Evolutionary conservation across 2,113 vertebrate species (phyloP), one percentile per base, ranked within the genome.

Genomic region (Paratilapia polleni): DNA sequence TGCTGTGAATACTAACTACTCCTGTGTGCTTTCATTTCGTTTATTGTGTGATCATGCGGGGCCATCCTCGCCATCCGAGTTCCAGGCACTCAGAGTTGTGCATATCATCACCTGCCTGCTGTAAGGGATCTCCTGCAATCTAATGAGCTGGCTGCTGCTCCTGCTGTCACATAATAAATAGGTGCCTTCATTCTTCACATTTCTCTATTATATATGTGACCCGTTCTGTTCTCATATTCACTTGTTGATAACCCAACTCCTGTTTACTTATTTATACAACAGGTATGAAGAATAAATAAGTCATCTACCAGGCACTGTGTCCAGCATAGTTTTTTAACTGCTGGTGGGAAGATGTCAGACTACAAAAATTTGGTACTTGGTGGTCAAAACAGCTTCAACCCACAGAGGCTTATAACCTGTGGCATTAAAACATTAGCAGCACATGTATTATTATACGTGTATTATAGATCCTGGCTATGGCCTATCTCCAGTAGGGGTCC

Each of bases 1-100:
- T 81, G 89, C 82, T 11, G 57, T 85, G 94, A 94, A 95, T 95
- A 92, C 91, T 87, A 95, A 95, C 85, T 57, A 92, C 83, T 66
- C 31, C 36, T 56, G 73, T 75, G 82, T 11, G 26, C 85, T 91
- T 92, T 89, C 73, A 88, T 89, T 92, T 76, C 15, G 59, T 87
- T 87, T 87, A 88, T 82, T 74, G 82, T 83, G 78, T 84, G 87
- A 92, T 91, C 82, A 90, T 82, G 34, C 73, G 4, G 26, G 63
- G 58, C 62, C 76, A 57, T 77, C 77, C 38, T 68, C 13, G 4
- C 83, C 73, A 64, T 78, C 77, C 8, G 1, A 64, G 57, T 80
- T 82, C 59, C 64, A 82, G 58, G 19, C n/a, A 0, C 64, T 82
- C 78, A 73, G 61, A 86, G 79, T 74, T 79, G 83, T 86, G 81